These are phyloP conservation scores for Pteropus alecto DNA, from an alignment of 2,113 vertebrate genomes.

Conservation along the genomic window DNA sequence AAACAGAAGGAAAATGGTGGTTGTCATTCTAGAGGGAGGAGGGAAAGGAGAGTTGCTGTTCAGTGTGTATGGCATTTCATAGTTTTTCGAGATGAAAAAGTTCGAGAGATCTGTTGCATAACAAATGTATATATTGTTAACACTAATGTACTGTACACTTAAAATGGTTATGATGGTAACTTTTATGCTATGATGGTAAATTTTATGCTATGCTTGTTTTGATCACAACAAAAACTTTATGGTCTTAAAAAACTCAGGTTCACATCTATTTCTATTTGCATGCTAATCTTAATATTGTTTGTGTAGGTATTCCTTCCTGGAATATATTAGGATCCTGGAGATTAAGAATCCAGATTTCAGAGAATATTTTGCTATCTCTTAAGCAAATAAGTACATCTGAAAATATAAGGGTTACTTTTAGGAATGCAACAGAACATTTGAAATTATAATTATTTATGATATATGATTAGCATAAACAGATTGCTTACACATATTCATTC, in stretches of 20 bases:
- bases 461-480: not conserved
- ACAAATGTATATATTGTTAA: not conserved
- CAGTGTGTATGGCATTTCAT: not conserved
- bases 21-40: not conserved
- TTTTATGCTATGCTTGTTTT: not conserved
- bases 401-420: not conserved
- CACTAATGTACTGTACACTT: too few species aligned
- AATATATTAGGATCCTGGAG: not conserved
- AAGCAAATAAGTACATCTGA: not conserved
- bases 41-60: not conserved
- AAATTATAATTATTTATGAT: not conserved
- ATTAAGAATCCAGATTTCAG: constrained; percentile 3
- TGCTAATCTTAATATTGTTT: not conserved
- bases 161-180: not conserved
- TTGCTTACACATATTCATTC: not conserved
- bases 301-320: not conserved
- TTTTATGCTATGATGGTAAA: not conserved
- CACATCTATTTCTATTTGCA: not conserved
- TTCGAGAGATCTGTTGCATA: not conserved
- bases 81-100: not conserved
- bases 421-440: not conserved
- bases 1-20: not conserved
- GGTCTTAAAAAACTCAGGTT: not conserved
- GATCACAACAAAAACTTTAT: not conserved
- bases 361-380: not conserved